These are phyloP conservation scores for Micrasema minimum DNA, from an alignment of 1,140 invertebrate species.

Conservation along the genomic window DNA sequence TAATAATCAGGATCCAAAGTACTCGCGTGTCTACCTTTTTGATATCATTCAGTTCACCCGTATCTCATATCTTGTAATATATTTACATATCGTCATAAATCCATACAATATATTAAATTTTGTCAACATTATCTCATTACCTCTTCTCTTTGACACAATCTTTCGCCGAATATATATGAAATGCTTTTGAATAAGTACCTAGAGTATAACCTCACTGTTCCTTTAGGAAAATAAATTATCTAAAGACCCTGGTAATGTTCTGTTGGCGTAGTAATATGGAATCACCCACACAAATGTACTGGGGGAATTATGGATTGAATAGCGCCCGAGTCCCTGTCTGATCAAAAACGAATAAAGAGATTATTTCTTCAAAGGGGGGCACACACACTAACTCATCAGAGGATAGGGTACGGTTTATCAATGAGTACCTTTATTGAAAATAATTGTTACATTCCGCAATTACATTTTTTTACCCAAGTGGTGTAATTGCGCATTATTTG, in stretches of 20 bases:
- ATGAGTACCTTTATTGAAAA: too few species aligned
- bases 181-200: not conserved
- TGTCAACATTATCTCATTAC: too few species aligned
- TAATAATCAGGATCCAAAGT: not conserved
- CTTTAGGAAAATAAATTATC: conserved; percentile 4
- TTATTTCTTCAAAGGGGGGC: conserved; percentile 38
- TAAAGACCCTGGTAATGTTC: conserved; percentile 22
- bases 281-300: conserved; percentile 12
- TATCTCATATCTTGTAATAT: too few species aligned
- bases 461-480: too few species aligned
- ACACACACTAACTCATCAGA: conserved; percentile 6
- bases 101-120: too few species aligned
- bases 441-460: too few species aligned
- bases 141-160: too few species aligned
- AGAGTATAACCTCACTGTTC: not conserved
- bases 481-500: too few species aligned
- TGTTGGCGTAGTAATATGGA: not conserved
- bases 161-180: too few species aligned
- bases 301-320: conserved; percentile 27
- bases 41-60: too few species aligned
- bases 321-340: conserved; percentile 23
- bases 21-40: too few species aligned
- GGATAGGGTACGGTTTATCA: not conserved
- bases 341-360: conserved; percentile 40
- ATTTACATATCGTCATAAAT: too few species aligned